phyloP scores from a whole-genome alignment of 2,888 invertebrate genomes.

The Xestia c-nigrum region DNA sequence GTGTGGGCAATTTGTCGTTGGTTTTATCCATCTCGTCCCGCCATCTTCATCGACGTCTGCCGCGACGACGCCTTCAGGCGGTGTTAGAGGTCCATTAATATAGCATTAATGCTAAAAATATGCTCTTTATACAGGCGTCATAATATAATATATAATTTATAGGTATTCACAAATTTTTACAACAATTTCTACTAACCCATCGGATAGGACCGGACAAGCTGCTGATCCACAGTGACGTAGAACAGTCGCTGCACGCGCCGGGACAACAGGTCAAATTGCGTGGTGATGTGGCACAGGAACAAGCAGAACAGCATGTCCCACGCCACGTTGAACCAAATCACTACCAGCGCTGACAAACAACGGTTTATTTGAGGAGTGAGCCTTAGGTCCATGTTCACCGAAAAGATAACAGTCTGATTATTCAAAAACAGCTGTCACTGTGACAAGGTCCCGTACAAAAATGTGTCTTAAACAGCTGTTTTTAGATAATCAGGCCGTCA shows the following conservation, averaged over 20 bases:
- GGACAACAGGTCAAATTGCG: conserved; percentile 72
- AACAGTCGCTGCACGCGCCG: conserved; percentile 65
- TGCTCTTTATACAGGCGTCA: not conserved
- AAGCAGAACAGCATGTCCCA: conserved; percentile 74
- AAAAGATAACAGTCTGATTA: no score
- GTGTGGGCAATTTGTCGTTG: no score
- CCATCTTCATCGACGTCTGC: no score
- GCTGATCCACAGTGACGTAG: conserved; percentile 66
- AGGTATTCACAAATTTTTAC: not conserved
- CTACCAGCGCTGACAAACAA: conserved; percentile 58
- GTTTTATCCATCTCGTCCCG: no score
- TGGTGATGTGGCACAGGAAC: conserved; percentile 73
- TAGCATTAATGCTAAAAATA: no score
- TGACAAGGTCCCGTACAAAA: no score
- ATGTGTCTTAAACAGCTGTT: no score
- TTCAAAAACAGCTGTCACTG: no score
- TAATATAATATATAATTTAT: not conserved
- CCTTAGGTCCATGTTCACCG: no score
- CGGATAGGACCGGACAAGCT: conserved; percentile 68
- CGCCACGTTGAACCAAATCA: conserved; percentile 68
- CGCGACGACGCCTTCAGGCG: no score
- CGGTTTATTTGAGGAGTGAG: not conserved
- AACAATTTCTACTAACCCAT: conserved; percentile 65
- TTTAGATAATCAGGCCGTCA: no score
- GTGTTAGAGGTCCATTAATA: no score